Conservation (phyloP, 2,888 invertebrate genomes). For the Eilema depressum region DNA sequence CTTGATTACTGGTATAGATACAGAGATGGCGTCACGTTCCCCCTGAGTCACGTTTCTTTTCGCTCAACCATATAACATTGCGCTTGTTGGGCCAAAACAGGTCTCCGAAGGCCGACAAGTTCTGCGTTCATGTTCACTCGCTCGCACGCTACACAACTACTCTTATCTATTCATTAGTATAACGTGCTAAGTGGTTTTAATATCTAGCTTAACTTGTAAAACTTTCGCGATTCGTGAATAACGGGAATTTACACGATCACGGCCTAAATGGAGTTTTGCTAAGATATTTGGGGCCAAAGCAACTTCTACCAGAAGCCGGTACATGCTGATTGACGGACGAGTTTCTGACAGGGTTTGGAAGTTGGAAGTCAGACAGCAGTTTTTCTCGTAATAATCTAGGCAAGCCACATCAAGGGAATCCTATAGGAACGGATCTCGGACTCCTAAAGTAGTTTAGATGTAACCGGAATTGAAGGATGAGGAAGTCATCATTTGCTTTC, state of each 20-base stretch:
- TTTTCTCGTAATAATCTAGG: too few relatives aligned
- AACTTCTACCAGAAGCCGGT: too few relatives aligned
- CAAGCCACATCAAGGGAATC: too few relatives aligned
- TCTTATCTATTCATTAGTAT: not conserved
- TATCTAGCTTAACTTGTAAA: not conserved
- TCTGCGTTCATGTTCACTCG: slow-evolving; percentile 39
- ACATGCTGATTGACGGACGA: too few relatives aligned
- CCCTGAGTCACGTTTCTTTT: slow-evolving; percentile 67
- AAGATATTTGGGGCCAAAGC: too few relatives aligned
- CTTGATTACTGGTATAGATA: slow-evolving; percentile 2
- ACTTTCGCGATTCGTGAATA: not conserved
- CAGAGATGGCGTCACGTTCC: slow-evolving; percentile 55
- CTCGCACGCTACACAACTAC: slow-evolving; percentile 16
- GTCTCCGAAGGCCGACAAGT: slow-evolving; percentile 73
- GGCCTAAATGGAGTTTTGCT: too few relatives aligned
- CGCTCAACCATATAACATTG: slow-evolving; percentile 67
- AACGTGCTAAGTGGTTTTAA: not conserved
- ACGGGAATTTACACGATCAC: not conserved
- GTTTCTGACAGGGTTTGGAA: too few relatives aligned
- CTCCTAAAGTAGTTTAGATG: too few relatives aligned
- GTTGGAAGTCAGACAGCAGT: too few relatives aligned
- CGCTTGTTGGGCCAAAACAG: slow-evolving; percentile 71
- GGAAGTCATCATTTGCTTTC: too few relatives aligned
- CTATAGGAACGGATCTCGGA: too few relatives aligned
- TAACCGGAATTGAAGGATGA: too few relatives aligned